Evolutionary conservation across 2,797 vertebrate species (phyloP), one percentile per base, ranked within the genome.

Genomic region (Cuculus canorus): DNA sequence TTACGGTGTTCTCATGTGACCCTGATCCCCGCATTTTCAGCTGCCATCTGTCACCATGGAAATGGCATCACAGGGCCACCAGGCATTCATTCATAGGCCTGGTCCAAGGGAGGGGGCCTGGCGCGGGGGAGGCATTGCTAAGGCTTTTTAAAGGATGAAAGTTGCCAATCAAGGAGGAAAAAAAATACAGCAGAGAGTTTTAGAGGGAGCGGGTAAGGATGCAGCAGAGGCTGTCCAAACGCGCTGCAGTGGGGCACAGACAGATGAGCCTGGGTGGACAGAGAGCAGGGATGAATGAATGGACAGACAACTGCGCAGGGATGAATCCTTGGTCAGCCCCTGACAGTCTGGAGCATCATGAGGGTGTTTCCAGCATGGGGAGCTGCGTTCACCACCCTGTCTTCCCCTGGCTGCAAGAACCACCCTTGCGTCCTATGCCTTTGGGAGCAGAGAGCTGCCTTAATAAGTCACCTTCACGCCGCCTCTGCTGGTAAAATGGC

Each of bases 11-110:
- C 97, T 97, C 97, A 97, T 98, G 97, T 98, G 98, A 98, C 97
- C 98, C 97, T 80, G 97, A 96, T 97, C 97, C 96, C 95, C 94
- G 95, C 97, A 85, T 87, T 86, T 91, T 59, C 97, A 60, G 97
- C 86, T 92, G 97, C 97, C 97, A 98, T 97, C 97, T 92, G 95
- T 98, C 90, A 78, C 97, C 98, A 98, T 98, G 97, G 98, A 79
- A 95, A 98, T 95, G 53, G 56, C 76, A 97, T 96, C 98, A 50
- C 71, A 18, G 93, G 97, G 97, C 95, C 94, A 95, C 93, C 95
- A 93, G 13, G 75, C 95, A 16, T 93, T 97, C 98, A 98, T 98
- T 97, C 98, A 97, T 21, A 39, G 94, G 3, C 5, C 41, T 2
- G 85, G 83, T 52, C 94, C 60, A 4, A 63, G 59, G 64, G 84